phyloP scores from a whole-genome alignment of 2,888 invertebrate species.

The Crossocerus cetratus region DNA sequence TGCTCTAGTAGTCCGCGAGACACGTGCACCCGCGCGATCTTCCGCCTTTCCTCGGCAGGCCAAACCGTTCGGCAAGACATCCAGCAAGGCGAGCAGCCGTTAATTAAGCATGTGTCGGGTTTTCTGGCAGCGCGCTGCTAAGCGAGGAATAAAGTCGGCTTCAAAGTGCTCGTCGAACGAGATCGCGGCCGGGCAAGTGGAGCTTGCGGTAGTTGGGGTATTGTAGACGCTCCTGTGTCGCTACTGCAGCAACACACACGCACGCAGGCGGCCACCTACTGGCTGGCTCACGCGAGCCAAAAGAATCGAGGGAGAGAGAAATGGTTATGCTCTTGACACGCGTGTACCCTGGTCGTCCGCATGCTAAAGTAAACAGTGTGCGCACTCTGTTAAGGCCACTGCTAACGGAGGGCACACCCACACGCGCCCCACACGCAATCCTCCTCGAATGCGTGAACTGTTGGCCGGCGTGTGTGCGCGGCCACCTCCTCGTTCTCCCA shows the following conservation, averaged over 20 bases:
- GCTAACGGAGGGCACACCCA: slow-evolving; percentile 16
- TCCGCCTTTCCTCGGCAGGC: too few species aligned
- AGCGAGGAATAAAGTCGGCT: slow-evolving; percentile 1
- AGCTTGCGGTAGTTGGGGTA: too few species aligned
- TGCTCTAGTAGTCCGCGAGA: too few species aligned
- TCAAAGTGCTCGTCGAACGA: too few species aligned
- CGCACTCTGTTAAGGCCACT: slow-evolving; percentile 18
- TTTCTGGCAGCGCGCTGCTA: background rate
- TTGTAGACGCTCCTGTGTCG: slow-evolving; percentile 1
- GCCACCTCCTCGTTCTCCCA: slow-evolving; percentile 41
- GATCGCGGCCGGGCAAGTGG: too few species aligned
- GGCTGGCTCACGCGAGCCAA: background rate
- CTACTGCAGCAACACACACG: too few species aligned
- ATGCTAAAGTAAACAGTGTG: slow-evolving; percentile 35
- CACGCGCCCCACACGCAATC: background rate
- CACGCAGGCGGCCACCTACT: too few species aligned
- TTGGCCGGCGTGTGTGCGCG: slow-evolving; percentile 31
- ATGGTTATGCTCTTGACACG: slow-evolving; percentile 41
- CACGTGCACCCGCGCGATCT: too few species aligned
- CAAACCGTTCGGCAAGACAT: too few species aligned
- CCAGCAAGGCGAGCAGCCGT: too few species aligned
- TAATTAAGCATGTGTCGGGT: too few species aligned
- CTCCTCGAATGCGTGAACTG: slow-evolving; percentile 4
- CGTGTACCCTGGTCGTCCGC: slow-evolving; percentile 3
- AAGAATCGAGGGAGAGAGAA: slow-evolving; percentile 22